Evolutionary conservation across 2,797 vertebrate genomes (phyloP).

Genomic region (Gymnopithys bicolor): DNA sequence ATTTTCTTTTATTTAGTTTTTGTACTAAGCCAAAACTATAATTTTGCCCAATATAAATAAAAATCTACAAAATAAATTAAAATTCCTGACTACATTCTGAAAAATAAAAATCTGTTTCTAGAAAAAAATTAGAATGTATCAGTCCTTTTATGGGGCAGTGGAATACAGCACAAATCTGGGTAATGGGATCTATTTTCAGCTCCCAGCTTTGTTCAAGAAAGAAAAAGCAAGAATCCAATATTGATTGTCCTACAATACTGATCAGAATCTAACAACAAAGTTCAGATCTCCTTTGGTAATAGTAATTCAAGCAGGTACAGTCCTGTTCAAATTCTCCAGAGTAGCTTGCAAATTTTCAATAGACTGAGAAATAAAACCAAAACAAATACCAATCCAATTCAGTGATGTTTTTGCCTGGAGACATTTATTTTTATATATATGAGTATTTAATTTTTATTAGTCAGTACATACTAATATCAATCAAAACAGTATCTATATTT

Average conservation of each 20-base stretch:
- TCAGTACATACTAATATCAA: neutral
- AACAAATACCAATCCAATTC: neutral
- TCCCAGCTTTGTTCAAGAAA: neutral
- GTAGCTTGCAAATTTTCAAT: neutral
- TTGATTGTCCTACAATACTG: neutral
- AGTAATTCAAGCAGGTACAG: neutral
- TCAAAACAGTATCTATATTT: neutral
- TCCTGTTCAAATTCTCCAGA: neutral
- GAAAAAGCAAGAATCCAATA: neutral
- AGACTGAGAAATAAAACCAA: neutral
- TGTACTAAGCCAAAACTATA: neutral
- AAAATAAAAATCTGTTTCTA: neutral
- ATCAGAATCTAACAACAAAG: neutral
- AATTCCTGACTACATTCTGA: neutral
- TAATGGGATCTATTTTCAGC: neutral
- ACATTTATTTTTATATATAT: neutral
- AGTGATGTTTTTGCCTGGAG: neutral
- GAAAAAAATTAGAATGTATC: neutral
- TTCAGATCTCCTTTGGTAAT: neutral
- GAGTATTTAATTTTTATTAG: neutral
- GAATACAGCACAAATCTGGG: neutral
- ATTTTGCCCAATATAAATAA: neutral
- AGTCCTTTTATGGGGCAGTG: neutral
- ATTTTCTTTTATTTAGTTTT: neutral
- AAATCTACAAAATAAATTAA: neutral